Percentiles rank a stretch among this genome's conserved stretches.
These are phyloP conservation scores for Agapornis canus DNA, from an alignment of 2,797 vertebrate genomes.

Conservation along the genomic window DNA sequence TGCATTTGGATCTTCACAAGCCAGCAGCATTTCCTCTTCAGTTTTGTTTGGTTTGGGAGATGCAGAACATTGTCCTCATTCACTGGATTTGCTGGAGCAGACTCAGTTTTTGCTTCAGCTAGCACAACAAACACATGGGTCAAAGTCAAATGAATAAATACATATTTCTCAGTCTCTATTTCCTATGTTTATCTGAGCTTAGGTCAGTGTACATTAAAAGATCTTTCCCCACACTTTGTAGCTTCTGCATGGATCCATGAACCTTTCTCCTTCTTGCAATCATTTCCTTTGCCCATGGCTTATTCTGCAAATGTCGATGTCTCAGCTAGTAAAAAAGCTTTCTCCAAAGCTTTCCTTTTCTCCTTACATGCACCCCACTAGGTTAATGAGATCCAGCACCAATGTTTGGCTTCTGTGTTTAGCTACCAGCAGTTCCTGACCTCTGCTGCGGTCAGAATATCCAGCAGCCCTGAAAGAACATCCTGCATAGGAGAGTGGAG, in stretches of 20 bases:
- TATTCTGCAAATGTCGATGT: neutral
- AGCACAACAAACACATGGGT: neutral
- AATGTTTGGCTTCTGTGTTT: neutral
- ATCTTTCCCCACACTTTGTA: neutral
- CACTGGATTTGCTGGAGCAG: neutral
- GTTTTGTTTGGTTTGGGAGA: neutral
- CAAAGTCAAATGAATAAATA: neutral
- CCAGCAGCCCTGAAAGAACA: neutral
- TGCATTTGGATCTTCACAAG: neutral
- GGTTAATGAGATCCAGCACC: neutral
- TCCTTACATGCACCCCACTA: neutral
- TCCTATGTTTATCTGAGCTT: neutral
- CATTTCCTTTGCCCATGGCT: neutral
- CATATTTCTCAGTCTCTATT: neutral
- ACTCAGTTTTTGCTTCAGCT: neutral
- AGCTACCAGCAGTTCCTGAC: neutral
- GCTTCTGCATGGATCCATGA: neutral
- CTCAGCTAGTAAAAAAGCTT: neutral
- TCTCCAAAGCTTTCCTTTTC: neutral
- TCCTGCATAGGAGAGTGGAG: rapidly evolving
- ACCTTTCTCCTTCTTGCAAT: neutral
- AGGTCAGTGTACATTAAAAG: neutral
- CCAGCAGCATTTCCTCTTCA: neutral
- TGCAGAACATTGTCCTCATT: neutral
- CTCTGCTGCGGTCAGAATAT: neutral